A percentile compares a stretch with the other conserved stretches of the same genome.
Evolutionary conservation across 2,888 invertebrate genomes (phyloP).

Genomic region (Papilio demoleus): DNA sequence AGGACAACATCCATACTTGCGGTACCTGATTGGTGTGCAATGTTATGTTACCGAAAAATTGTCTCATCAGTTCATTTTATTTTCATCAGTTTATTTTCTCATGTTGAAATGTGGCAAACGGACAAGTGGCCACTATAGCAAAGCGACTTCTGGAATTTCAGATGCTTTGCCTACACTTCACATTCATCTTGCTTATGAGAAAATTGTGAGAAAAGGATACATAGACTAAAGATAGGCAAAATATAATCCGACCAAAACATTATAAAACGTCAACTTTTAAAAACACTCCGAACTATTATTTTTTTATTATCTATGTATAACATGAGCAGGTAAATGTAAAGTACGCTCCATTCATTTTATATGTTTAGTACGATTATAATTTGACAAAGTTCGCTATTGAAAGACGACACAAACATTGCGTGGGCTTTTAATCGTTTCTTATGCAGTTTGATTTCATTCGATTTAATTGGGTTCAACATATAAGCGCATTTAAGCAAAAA

Average conservation of each 20-base stretch:
- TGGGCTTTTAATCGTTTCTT: conserved; percentile 39
- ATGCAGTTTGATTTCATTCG: conserved; percentile 24
- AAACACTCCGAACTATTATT: background rate
- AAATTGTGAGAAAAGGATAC: no score
- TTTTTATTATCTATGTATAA: no score
- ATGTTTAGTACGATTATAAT: background rate
- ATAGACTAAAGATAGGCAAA: no score
- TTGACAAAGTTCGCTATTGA: background rate
- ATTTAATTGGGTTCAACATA: conserved; percentile 32
- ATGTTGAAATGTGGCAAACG: no score
- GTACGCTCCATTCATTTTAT: no score
- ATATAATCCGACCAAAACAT: no score
- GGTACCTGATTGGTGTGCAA: conserved; percentile 69
- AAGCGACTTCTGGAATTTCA: no score
- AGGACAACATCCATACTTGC: conserved; percentile 61
- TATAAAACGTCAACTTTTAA: background rate
- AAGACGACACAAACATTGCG: conserved; percentile 42
- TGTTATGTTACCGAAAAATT: conserved; percentile 21
- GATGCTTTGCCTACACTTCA: no score
- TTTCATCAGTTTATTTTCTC: background rate
- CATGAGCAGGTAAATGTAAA: no score
- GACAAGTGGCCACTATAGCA: no score
- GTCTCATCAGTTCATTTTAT: background rate
- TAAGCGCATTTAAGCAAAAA: conserved; percentile 10
- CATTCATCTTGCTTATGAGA: no score